These are phyloP conservation scores for Caracal caracal DNA, from an alignment of 2,113 vertebrate species.

Conservation along the genomic window DNA sequence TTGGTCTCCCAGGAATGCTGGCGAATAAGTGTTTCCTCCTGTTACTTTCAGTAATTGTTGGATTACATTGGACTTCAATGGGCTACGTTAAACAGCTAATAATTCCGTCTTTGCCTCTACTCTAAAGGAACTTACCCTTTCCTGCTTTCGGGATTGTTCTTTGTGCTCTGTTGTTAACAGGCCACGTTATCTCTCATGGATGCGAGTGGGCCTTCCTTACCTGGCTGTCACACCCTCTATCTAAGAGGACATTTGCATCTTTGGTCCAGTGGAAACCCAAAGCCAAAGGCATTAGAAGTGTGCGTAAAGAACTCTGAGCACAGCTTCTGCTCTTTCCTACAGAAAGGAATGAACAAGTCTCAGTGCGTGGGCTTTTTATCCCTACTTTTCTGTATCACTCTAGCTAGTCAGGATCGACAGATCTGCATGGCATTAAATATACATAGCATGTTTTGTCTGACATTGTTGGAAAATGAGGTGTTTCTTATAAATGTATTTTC, in stretches of 20 bases:
- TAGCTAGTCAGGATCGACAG: neutral
- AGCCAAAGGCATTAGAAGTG: neutral
- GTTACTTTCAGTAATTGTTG: neutral
- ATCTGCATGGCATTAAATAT: neutral
- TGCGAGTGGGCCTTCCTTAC: neutral
- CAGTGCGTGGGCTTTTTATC: neutral
- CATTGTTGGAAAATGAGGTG: neutral
- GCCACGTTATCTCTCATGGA: neutral
- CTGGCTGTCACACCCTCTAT: no score
- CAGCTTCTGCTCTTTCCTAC: no score
- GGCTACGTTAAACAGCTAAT: neutral
- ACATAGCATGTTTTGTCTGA: neutral
- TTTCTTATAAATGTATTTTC: neutral
- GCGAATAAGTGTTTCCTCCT: neutral
- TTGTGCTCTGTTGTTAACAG: neutral
- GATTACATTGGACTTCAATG: neutral
- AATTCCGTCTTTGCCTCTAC: neutral
- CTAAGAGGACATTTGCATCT: neutral
- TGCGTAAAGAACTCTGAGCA: neutral
- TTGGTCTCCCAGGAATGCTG: neutral
- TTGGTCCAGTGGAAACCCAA: neutral
- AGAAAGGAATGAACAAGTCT: neutral
- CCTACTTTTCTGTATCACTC: neutral
- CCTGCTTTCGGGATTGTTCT: neutral
- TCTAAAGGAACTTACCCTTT: neutral